A percentile compares a stretch with the other conserved stretches of the same genome.
Conservation (phyloP, 2,888 invertebrate genomes). For the Linnaemya tessellans region DNA sequence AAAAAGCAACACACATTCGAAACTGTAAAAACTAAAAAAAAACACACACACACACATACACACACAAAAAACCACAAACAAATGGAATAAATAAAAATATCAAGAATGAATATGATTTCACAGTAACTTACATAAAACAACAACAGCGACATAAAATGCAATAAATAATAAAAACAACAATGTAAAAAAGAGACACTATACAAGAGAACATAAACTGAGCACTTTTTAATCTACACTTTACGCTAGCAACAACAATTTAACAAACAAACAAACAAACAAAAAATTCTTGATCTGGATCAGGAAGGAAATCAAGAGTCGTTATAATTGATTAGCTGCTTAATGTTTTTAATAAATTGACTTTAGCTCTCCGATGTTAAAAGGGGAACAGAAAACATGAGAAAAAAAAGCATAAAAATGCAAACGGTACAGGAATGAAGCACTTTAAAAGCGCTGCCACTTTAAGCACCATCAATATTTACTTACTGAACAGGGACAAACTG, state of each 20-base stretch:
- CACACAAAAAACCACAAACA: background rate
- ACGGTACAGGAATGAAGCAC: background rate
- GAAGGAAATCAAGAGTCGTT: conserved; percentile 83
- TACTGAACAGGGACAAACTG: too few species aligned
- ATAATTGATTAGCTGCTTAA: conserved; percentile 82
- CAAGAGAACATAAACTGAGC: background rate
- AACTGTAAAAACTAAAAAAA: conserved; percentile 30
- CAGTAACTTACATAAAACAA: conserved; percentile 3
- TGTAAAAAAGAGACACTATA: background rate
- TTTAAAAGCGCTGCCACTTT: too few species aligned
- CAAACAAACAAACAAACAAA: background rate
- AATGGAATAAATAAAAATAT: background rate
- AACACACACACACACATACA: too few species aligned
- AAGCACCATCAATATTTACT: too few species aligned
- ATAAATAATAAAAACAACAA: background rate
- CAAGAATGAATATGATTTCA: conserved; percentile 23
- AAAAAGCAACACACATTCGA: background rate
- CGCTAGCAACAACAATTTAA: conserved; percentile 24
- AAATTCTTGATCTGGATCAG: conserved; percentile 81
- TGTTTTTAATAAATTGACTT: conserved; percentile 45
- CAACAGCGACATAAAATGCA: background rate
- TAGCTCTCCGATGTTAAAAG: background rate
- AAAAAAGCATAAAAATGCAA: background rate
- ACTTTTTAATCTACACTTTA: conserved; percentile 26
- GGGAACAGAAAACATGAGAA: background rate